Evolutionary conservation across 35 echinoderm and acorn worm genomes (phyloP), one percentile per base, ranked within the genome.

Genomic region (Acanthaster planci): DNA sequence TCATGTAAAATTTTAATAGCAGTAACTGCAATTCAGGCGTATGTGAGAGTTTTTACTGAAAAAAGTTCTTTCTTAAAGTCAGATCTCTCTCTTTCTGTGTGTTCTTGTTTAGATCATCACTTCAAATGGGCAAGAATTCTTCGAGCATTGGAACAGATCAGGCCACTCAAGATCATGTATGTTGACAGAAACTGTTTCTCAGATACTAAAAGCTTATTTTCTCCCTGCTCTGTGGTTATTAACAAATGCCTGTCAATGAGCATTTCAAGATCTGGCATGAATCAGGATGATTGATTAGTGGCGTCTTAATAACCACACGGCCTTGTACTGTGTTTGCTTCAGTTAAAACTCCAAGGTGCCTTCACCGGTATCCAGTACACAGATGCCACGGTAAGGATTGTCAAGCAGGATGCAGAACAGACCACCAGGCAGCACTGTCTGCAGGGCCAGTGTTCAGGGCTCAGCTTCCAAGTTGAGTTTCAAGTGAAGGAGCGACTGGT

Each of bases 291-390:
- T n/a, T n/a, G n/a, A n/a, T n/a, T n/a, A n/a, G n/a, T n/a, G n/a
- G n/a, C n/a, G n/a, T n/a, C n/a, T n/a, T n/a, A n/a, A n/a, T n/a
- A n/a, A n/a, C n/a, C n/a, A n/a, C n/a, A n/a, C n/a, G n/a, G n/a
- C n/a, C n/a, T n/a, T n/a, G n/a, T 47, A 6, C 12, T 12, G 4
- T 47, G 42, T 47, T 47, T 47, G 42, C 27, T 72, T 7, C 64
- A 72, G 64, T 72, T 72, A 8, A 26, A 72, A 12, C 64, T 72
- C 26, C 64, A 72, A 72, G 64, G 2, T 26, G 14, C 60, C 0
- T 68, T 68, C 60, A 68, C 60, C 34, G 60, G 60, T 68, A 68
- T 68, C 60, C 60, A 68, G 18, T 68, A 68, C 29, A 68, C 60
- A 27, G 60, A 68, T 8, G 60, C 60, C 34, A 68, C 27, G 8